Conservation (phyloP, 2,797 vertebrate species). For the Pantherophis vulpinus region DNA sequence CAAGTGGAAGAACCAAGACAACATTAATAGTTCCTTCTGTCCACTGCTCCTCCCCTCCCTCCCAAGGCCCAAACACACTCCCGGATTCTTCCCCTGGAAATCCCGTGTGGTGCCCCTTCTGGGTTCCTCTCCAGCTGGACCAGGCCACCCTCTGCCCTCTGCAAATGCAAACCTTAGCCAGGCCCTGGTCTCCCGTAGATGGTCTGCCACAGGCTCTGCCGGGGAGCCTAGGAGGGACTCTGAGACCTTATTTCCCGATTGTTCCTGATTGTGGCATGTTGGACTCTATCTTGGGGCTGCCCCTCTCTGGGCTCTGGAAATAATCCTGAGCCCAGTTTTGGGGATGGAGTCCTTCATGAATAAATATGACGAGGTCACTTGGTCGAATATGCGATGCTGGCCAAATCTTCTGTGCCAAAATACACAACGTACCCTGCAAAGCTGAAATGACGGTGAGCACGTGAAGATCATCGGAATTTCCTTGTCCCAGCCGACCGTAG, state of each 20-base stretch:
- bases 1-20: not conserved
- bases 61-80: not conserved
- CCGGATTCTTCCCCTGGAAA: not conserved
- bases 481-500: slow-evolving; percentile 92
- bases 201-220: not conserved
- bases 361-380: not conserved
- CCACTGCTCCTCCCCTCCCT: not conserved
- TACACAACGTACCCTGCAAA: slow-evolving; percentile 82
- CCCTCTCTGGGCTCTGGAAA: not conserved
- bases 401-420: not conserved
- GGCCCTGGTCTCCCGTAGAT: not conserved
- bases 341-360: not conserved
- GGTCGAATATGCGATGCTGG: not conserved
- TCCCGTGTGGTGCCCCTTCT: not conserved
- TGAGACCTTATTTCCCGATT: not conserved
- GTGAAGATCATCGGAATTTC: slow-evolving; percentile 94
- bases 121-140: not conserved
- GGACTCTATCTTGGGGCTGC: not conserved
- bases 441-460: slow-evolving; percentile 94
- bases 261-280: not conserved
- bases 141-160: not conserved
- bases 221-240: not conserved
- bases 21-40: not conserved
- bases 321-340: not conserved
- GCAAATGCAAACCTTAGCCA: no score